Evolutionary conservation across 2,113 vertebrate genomes (phyloP).

Genomic region (Trachemys scripta): DNA sequence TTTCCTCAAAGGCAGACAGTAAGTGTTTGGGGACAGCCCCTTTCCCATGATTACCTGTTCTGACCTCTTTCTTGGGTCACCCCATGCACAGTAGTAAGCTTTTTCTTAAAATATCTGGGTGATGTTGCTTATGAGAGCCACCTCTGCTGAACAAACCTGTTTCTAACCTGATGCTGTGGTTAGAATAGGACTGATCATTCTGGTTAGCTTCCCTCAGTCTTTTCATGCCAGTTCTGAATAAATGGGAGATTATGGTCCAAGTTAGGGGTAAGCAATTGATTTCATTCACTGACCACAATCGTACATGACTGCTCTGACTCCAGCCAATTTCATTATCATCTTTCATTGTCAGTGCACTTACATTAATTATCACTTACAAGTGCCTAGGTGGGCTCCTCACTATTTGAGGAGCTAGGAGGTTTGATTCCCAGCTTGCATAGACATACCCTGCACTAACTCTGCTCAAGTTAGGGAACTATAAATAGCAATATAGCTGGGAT

Average conservation of each 20-base stretch:
- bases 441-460: background rate
- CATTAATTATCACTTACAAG: background rate
- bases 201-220: background rate
- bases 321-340: background rate
- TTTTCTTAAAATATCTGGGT: background rate
- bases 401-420: background rate
- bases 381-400: background rate
- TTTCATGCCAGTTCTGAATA: background rate
- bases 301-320: background rate
- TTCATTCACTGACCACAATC: background rate
- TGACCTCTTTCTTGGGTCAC: background rate
- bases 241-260: background rate
- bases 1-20: background rate
- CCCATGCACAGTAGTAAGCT: background rate
- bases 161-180: too few relatives aligned
- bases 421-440: background rate
- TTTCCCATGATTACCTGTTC: background rate
- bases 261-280: background rate
- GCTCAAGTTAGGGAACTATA: background rate
- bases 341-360: background rate
- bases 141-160: background rate
- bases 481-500: background rate
- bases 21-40: fast-evolving
- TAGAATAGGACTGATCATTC: background rate
- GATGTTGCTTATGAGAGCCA: background rate